phyloP scores from a whole-genome alignment of 2,888 invertebrate genomes.

The Diarsia brunnea region DNA sequence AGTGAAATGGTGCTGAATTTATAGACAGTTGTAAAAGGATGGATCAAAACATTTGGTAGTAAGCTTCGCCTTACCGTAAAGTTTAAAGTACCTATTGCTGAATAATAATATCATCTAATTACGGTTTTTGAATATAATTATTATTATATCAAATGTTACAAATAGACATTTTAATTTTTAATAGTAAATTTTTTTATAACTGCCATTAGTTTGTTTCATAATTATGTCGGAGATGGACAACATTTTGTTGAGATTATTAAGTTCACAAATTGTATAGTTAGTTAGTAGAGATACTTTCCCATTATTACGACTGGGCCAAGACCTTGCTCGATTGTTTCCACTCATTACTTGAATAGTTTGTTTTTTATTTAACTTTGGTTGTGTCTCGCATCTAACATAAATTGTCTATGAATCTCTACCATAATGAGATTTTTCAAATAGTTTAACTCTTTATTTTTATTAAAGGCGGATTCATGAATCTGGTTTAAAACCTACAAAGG shows the following conservation, averaged over 20 bases:
- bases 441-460: background rate
- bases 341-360: background rate
- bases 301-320: background rate
- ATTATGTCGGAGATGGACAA: conserved; percentile 33
- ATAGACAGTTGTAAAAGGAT: conserved; percentile 45
- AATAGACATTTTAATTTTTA: conserved; percentile 29
- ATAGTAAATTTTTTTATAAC: conserved; percentile 1
- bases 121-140: conserved; percentile 18
- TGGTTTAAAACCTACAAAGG: background rate
- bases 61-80: conserved; percentile 62
- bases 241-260: conserved; percentile 1
- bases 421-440: conserved; percentile 14
- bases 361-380: background rate
- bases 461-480: background rate
- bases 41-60: conserved; percentile 46
- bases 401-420: conserved; percentile 19
- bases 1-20: conserved; percentile 70
- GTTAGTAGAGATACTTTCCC: conserved; percentile 5
- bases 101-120: conserved; percentile 34
- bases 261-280: background rate
- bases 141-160: conserved; percentile 18
- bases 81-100: conserved; percentile 20
- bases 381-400: background rate
- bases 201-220: conserved; percentile 24
- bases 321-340: background rate